phyloP scores from a whole-genome alignment of 2,113 vertebrate genomes.

The Cyprinodon variegatus region DNA sequence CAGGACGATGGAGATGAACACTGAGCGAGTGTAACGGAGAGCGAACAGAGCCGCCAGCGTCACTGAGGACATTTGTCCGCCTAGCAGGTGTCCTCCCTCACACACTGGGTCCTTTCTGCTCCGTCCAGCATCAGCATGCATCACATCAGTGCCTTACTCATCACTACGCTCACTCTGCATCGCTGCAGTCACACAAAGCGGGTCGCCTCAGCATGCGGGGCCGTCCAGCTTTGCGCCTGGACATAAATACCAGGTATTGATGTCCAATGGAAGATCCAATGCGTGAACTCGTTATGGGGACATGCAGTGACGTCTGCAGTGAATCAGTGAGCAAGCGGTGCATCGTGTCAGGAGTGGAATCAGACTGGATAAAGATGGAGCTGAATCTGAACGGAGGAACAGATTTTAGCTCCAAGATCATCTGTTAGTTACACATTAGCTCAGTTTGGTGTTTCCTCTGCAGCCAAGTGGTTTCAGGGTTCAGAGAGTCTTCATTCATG shows the following conservation, averaged over 20 bases:
- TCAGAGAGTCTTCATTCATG: too few species aligned
- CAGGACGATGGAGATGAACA: slow-evolving; percentile 28
- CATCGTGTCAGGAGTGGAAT: slow-evolving; percentile 28
- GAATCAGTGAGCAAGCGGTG: slow-evolving; percentile 23
- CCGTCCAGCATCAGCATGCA: slow-evolving; percentile 69
- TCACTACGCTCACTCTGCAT: slow-evolving; percentile 30
- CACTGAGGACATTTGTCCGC: slow-evolving; percentile 66
- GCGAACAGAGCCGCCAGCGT: slow-evolving; percentile 13
- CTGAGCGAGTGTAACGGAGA: slow-evolving; percentile 22
- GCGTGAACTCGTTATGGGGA: neutral
- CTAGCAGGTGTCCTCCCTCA: slow-evolving; percentile 70
- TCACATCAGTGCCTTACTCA: slow-evolving; percentile 69
- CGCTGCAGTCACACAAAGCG: neutral
- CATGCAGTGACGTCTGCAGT: neutral
- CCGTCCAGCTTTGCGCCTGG: slow-evolving; percentile 50
- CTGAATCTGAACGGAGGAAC: slow-evolving; percentile 19
- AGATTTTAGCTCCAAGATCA: neutral
- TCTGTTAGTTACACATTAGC: neutral
- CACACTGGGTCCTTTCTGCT: slow-evolving; percentile 75
- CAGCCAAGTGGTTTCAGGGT: neutral
- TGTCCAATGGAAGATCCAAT: slow-evolving; percentile 22
- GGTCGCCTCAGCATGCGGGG: neutral
- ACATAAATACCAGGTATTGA: slow-evolving; percentile 42
- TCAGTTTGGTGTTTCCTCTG: neutral
- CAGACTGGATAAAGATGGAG: slow-evolving; percentile 5